A percentile compares a stretch with the other conserved stretches of the same genome.
These are phyloP conservation scores for Myzus persicae DNA, from an alignment of 1,140 invertebrate species.

Conservation along the genomic window DNA sequence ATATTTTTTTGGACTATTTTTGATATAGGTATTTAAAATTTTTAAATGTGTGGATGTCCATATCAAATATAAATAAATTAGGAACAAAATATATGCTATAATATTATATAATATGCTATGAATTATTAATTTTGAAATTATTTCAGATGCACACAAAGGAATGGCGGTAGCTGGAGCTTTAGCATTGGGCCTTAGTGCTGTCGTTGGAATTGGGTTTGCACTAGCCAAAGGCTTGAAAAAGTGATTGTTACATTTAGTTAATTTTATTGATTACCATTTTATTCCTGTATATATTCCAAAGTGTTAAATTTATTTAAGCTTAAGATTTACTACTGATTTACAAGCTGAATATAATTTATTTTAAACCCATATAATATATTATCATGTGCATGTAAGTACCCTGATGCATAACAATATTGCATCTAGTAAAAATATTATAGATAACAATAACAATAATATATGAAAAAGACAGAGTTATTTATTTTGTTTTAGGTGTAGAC, in stretches of 20 bases:
- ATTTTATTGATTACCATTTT: background rate
- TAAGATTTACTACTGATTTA: background rate
- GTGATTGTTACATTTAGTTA: constrained; percentile 28
- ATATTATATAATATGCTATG: background rate
- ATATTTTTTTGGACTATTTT: too few species aligned
- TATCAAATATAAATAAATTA: too few species aligned
- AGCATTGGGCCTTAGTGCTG: constrained; percentile 79
- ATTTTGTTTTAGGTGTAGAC: background rate
- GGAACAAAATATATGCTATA: too few species aligned
- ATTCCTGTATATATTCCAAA: constrained; percentile 38
- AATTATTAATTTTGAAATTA: constrained; percentile 51
- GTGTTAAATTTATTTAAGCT: background rate
- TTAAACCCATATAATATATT: background rate
- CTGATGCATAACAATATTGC: background rate
- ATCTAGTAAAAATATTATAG: background rate
- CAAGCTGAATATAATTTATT: background rate
- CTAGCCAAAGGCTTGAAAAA: constrained; percentile 71
- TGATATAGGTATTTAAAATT: too few species aligned
- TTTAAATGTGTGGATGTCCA: too few species aligned
- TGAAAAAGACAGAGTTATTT: background rate
- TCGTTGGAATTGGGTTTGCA: constrained; percentile 81
- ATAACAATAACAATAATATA: background rate
- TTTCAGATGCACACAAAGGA: constrained; percentile 83
- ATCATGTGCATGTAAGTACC: background rate
- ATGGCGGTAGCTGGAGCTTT: constrained; percentile 86